Conservation (phyloP, 2,113 vertebrate species). For the Brienomyrus brachyistius region DNA sequence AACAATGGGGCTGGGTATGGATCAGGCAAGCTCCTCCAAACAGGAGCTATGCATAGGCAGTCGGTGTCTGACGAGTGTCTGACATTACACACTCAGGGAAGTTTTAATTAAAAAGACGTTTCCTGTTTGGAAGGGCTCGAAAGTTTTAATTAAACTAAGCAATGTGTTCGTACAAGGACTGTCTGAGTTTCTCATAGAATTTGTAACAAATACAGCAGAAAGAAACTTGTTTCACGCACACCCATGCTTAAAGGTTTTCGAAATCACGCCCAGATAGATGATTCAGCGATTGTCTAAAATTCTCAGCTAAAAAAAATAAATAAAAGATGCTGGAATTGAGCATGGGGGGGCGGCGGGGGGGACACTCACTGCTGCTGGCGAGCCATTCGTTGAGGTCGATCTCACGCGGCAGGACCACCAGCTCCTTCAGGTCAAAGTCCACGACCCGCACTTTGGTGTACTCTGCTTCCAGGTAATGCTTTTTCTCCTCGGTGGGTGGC, state of each 20-base stretch:
- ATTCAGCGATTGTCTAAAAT: neutral
- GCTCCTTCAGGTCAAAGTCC: conserved; percentile 88
- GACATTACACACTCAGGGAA: neutral
- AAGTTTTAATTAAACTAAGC: neutral
- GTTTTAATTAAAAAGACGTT: neutral
- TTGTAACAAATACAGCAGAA: neutral
- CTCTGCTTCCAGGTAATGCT: conserved; percentile 88
- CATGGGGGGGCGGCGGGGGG: neutral
- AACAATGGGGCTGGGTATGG: neutral
- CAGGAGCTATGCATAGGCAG: neutral
- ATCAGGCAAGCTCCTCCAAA: neutral
- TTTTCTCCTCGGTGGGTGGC: conserved; percentile 83
- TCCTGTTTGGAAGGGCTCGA: neutral
- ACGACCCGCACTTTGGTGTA: conserved; percentile 85
- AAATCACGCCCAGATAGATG: neutral
- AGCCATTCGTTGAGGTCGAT: conserved; percentile 99
- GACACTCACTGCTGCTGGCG: conserved; percentile 91
- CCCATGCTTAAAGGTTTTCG: neutral
- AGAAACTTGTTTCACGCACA: neutral
- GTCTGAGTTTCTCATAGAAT: neutral
- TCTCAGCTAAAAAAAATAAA: neutral
- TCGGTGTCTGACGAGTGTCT: neutral
- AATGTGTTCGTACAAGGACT: neutral
- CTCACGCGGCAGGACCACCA: conserved; percentile 89
- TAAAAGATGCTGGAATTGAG: neutral